Base-by-base conservation (phyloP, 2,888 invertebrate genomes). In the Oligia latruncula region DNA sequence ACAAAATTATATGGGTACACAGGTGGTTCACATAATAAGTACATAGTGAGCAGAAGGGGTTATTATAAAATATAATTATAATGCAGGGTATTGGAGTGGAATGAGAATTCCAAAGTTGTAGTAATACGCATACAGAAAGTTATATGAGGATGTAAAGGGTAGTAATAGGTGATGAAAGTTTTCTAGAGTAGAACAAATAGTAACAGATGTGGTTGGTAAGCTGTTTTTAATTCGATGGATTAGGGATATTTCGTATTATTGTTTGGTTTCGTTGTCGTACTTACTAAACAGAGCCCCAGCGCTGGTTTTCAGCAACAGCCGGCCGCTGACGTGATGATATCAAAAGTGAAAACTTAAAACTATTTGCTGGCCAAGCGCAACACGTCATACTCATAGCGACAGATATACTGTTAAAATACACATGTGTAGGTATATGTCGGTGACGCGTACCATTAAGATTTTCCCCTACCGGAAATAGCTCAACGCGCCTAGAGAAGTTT, bases 1-100 rank as follows among this genome's bases (percentile, higher is more conserved):
- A 90, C 88, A 88, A 88, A 88, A 90, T 89, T 86, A 88, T 90
- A 84, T 87, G 87, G 77, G 82, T 84, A 82, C 85, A 78, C 82
- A 88, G 81, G 84, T 83, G 81, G 66, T 82, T 80, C 83, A 79
- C 81, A 82, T 84, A 89, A 82, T 83, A 72, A 80, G 77, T 60
- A 82, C 49, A 74, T 66, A 77, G 60, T 68, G 46, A 87, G 74
- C 60, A 70, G 40, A 71, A 83, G 80, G 74, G 82, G 77, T 85
- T 85, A 80, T 74, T 79, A 67, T 58, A 77, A 74, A 85, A 82
- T 82, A 76, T 81, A 40, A 40, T 40, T 40, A 80, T 81, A 80
- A 84, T 76, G 43, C 68, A 20, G 67, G 49, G 23, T 71, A 78
- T 77, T 81, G 71, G 46, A 74, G 60, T 40, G 29, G 68, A 86